Conservation (phyloP, 53 echinoderm and acorn worm species). For the Holothuria leucospilota region DNA sequence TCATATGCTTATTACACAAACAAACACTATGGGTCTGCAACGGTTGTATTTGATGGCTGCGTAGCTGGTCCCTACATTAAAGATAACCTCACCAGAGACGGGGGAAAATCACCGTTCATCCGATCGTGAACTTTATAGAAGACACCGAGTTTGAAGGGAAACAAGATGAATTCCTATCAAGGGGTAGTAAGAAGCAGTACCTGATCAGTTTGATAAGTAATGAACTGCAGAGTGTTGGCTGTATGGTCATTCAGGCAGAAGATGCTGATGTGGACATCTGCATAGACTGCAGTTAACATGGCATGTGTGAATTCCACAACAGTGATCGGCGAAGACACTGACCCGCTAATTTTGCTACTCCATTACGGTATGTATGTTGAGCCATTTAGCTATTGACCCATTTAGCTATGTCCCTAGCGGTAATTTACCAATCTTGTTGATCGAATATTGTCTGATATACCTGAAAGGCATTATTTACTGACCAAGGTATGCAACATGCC, state of each 20-base stretch:
- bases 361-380: neutral
- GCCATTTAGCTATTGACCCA: no score
- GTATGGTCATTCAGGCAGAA: neutral
- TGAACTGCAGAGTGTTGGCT: neutral
- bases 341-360: no score
- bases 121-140: slow-evolving; percentile 2
- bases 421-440: no score
- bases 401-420: no score
- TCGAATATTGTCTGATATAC: no score
- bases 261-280: neutral
- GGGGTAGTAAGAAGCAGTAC: neutral
- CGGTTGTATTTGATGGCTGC: slow-evolving; percentile 16
- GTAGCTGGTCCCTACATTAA: slow-evolving; percentile 13
- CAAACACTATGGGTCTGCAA: slow-evolving; percentile 13
- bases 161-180: neutral
- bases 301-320: no score
- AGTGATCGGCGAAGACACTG: no score
- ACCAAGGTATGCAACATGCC: no score
- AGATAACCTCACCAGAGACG: slow-evolving; percentile 29
- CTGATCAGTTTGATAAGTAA: neutral
- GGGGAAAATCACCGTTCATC: slow-evolving; percentile 16
- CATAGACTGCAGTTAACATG: no score
- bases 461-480: no score
- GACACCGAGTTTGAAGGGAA: neutral
- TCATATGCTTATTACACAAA: neutral